Percentiles rank a stretch among this genome's conserved stretches.
These are phyloP conservation scores for Mustela nigripes DNA, from an alignment of 2,113 vertebrate species.

Conservation along the genomic window DNA sequence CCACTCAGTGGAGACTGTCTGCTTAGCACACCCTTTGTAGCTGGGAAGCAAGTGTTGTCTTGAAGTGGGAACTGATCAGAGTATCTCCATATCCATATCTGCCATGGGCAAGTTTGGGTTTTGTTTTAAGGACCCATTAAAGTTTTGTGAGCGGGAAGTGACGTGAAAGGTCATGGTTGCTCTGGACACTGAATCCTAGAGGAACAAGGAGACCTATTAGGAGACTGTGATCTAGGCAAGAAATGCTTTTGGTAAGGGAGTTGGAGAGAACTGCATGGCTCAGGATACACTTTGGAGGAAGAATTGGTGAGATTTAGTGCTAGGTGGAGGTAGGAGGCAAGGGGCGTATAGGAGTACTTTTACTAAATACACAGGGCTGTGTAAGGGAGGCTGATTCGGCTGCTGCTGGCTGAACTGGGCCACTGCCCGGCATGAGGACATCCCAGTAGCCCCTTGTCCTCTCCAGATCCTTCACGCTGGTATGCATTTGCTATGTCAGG, in stretches of 20 bases:
- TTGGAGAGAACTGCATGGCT: neutral
- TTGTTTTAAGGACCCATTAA: neutral
- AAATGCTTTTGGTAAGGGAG: neutral
- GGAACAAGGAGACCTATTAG: neutral
- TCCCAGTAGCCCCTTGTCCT: neutral
- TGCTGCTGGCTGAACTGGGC: neutral
- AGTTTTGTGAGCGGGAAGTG: neutral
- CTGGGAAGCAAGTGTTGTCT: neutral
- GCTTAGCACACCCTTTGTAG: neutral
- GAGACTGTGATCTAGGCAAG: neutral
- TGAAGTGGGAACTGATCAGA: neutral
- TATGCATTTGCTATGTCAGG: neutral
- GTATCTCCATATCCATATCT: neutral
- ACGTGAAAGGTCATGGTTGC: neutral
- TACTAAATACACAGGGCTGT: neutral
- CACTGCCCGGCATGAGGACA: neutral
- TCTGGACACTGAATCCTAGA: neutral
- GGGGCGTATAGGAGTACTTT: neutral
- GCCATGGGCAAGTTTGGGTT: neutral
- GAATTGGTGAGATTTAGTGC: neutral
- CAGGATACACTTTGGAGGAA: conserved; percentile 2
- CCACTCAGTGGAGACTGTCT: neutral
- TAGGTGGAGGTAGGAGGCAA: neutral
- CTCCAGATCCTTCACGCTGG: neutral
- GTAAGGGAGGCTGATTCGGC: neutral